These are phyloP conservation scores for Cataglyphis livida DNA, from an alignment of 2,888 invertebrate genomes.

Conservation along the genomic window DNA sequence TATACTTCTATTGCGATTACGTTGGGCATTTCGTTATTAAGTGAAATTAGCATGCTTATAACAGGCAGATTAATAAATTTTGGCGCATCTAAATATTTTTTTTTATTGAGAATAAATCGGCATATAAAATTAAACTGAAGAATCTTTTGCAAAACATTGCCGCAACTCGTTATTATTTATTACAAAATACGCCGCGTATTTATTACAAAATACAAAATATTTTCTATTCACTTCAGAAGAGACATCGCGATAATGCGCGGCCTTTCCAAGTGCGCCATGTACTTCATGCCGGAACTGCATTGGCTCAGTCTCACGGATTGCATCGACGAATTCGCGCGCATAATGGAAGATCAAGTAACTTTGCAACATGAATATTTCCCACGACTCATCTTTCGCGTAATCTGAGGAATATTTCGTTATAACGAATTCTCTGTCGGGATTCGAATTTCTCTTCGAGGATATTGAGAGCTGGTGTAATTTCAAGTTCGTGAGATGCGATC, in stretches of 20 bases:
- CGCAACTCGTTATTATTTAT: not conserved
- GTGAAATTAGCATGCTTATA: not conserved
- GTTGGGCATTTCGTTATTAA: not conserved
- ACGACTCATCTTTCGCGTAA: not conserved
- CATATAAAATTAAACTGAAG: not conserved
- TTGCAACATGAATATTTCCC: constrained; percentile 15
- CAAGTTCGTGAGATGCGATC: not conserved
- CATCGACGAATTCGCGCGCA: constrained; percentile 85
- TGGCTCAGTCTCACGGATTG: constrained; percentile 86
- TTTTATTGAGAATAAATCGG: not conserved
- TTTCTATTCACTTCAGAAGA: constrained; percentile 69
- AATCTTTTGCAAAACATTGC: not conserved
- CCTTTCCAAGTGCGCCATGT: constrained; percentile 78
- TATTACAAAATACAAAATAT: too few species aligned
- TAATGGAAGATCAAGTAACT: constrained; percentile 85
- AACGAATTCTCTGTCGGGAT: not conserved
- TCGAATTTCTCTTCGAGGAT: not conserved
- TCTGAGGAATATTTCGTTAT: not conserved
- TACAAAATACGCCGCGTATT: not conserved
- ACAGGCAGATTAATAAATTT: not conserved
- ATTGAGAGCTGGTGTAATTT: not conserved
- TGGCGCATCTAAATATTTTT: not conserved
- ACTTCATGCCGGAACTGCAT: constrained; percentile 82
- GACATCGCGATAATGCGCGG: constrained; percentile 85
- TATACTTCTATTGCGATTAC: not conserved